A percentile compares a stretch with the other conserved stretches of the same genome.
Evolutionary conservation across 2,797 vertebrate species (phyloP).

Genomic region (Melanotaenia nigrans): DNA sequence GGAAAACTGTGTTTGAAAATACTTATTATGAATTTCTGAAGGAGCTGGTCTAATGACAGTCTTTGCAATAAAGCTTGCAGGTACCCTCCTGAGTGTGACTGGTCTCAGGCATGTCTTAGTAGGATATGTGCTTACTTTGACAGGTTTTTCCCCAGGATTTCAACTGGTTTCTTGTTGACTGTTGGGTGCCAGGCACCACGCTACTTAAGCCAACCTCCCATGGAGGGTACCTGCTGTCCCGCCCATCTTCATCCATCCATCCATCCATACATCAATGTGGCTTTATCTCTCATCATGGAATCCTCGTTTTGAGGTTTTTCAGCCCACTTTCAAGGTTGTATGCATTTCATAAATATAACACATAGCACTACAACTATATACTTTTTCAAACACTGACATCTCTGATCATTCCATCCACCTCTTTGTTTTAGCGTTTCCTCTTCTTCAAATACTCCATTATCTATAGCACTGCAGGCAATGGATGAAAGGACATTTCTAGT

Average conservation of each 20-base stretch:
- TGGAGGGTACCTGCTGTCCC: slow-evolving; percentile 64
- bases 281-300: slow-evolving; percentile 34
- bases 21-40: slow-evolving; percentile 37
- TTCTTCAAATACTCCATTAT: slow-evolving; percentile 68
- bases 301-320: slow-evolving; percentile 12
- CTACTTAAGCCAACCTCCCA: slow-evolving; percentile 73
- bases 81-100: slow-evolving; percentile 10
- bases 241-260: slow-evolving; percentile 32
- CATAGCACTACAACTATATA: background rate
- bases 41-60: slow-evolving; percentile 26
- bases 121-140: slow-evolving; percentile 54
- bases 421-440: slow-evolving; percentile 61
- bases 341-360: slow-evolving; percentile 6
- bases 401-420: slow-evolving; percentile 44
- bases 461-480: slow-evolving; percentile 67
- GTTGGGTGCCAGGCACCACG: slow-evolving; percentile 60
- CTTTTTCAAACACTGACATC: slow-evolving; percentile 14
- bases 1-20: slow-evolving; percentile 5
- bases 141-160: slow-evolving; percentile 70
- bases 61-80: slow-evolving; percentile 16
- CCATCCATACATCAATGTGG: slow-evolving; percentile 40
- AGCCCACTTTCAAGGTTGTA: slow-evolving; percentile 8
- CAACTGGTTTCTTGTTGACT: slow-evolving; percentile 56
- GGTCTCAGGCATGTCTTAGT: slow-evolving; percentile 15
- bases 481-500: slow-evolving; percentile 74